These are phyloP conservation scores for Coecobrya sp. DNA, from an alignment of 2,888 invertebrate genomes.

Conservation along the genomic window DNA sequence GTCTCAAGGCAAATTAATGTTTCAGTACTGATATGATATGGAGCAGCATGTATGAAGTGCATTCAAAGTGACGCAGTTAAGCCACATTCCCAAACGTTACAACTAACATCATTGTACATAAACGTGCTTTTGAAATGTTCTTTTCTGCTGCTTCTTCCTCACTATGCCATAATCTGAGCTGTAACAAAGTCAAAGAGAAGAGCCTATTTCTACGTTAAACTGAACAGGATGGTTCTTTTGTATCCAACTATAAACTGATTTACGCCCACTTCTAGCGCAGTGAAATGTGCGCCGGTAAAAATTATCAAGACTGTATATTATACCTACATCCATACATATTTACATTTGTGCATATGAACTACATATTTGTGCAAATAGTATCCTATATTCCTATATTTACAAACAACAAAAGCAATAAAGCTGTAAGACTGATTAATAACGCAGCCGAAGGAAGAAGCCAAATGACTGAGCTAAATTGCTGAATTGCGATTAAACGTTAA, in stretches of 20 bases:
- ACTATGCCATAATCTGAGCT: not conserved
- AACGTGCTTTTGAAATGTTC: not conserved
- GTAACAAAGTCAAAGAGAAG: conserved; percentile 29
- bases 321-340: not conserved
- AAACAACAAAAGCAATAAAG: too few relatives aligned
- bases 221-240: conserved; percentile 57
- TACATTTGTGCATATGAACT: not conserved
- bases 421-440: too few relatives aligned
- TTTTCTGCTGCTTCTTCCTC: not conserved
- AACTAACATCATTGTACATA: not conserved
- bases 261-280: conserved; percentile 59
- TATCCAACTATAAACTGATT: conserved; percentile 74
- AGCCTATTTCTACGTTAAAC: conserved; percentile 44
- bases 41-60: not conserved
- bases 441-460: too few relatives aligned
- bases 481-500: too few relatives aligned
- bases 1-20: conserved; percentile 10
- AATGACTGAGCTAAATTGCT: too few relatives aligned
- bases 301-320: not conserved
- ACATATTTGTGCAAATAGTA: not conserved
- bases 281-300: not conserved
- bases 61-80: not conserved
- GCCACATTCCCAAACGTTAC: not conserved
- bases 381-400: too few relatives aligned
- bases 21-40: not conserved